Conservation (phyloP, 2,113 vertebrate genomes). For the Cyphomyrus plagiostoma region DNA sequence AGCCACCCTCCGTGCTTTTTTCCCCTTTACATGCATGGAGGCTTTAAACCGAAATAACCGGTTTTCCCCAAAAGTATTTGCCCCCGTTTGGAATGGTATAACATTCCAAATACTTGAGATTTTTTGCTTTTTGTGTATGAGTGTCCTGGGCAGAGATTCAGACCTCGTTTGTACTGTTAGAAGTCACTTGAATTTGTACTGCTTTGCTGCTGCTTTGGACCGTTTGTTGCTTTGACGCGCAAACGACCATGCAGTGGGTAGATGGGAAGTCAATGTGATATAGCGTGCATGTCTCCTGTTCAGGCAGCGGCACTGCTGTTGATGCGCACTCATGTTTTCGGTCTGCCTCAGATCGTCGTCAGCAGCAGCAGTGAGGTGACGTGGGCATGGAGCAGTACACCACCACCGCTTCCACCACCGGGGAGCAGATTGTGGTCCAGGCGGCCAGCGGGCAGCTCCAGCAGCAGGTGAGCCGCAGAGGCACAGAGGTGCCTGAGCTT, state of each 20-base stretch:
- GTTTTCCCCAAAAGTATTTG: not conserved
- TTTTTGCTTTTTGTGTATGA: not conserved
- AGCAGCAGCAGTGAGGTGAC: constrained; percentile 25
- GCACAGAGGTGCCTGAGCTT: not conserved
- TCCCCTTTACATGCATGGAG: not conserved
- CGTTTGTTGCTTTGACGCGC: not conserved
- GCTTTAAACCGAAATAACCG: not conserved
- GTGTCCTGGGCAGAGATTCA: not conserved
- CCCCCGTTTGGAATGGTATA: not conserved
- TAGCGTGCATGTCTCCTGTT: not conserved
- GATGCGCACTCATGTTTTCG: not conserved
- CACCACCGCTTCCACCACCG: constrained; percentile 77
- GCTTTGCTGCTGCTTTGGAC: not conserved
- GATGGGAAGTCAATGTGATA: not conserved
- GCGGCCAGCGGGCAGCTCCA: constrained; percentile 84
- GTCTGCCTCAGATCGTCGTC: not conserved
- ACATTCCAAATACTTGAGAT: not conserved
- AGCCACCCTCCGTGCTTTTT: not conserved
- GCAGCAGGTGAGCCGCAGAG: constrained; percentile 73
- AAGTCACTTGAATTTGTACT: not conserved
- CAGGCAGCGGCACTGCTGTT: not conserved
- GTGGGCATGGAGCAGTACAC: constrained; percentile 89
- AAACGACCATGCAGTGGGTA: not conserved
- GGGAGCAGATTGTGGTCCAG: constrained; percentile 96
- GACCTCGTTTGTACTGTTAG: not conserved